Conservation (phyloP, 2,888 invertebrate genomes). For the Odontocolon sp. region DNA sequence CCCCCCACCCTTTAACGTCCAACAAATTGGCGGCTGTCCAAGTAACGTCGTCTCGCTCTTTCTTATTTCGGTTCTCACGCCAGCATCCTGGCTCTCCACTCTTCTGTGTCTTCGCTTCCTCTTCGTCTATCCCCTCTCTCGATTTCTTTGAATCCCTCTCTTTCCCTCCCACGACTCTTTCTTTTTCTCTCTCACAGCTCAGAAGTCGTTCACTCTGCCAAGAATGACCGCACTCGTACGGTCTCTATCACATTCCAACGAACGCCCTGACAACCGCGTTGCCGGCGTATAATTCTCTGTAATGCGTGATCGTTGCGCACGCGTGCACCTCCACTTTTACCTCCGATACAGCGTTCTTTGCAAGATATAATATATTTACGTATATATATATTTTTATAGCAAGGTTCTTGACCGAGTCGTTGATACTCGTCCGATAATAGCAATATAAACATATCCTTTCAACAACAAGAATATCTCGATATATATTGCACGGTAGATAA, state of each 20-base stretch:
- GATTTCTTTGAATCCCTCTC: background rate
- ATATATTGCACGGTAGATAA: no score
- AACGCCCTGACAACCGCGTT: slow-evolving; percentile 3
- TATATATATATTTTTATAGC: no score
- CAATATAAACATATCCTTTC: no score
- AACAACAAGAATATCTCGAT: no score
- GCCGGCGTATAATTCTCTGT: no score
- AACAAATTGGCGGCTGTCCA: slow-evolving; percentile 58
- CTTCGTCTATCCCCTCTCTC: background rate
- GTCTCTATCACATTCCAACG: slow-evolving; percentile 46
- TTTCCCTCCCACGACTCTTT: background rate
- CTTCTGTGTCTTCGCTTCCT: background rate
- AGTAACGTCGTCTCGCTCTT: slow-evolving; percentile 9
- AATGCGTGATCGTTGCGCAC: no score
- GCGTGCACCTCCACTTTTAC: background rate
- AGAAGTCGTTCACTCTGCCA: slow-evolving; percentile 50
- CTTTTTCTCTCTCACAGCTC: background rate
- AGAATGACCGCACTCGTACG: slow-evolving; percentile 16
- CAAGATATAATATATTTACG: no score
- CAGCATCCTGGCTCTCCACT: background rate
- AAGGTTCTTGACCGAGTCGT: no score
- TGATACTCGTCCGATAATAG: no score
- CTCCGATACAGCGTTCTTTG: no score
- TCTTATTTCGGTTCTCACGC: slow-evolving; percentile 7
- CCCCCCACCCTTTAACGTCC: slow-evolving; percentile 16